Base-by-base conservation (phyloP, 2,888 invertebrate species). In the Nycteola revayana region DNA sequence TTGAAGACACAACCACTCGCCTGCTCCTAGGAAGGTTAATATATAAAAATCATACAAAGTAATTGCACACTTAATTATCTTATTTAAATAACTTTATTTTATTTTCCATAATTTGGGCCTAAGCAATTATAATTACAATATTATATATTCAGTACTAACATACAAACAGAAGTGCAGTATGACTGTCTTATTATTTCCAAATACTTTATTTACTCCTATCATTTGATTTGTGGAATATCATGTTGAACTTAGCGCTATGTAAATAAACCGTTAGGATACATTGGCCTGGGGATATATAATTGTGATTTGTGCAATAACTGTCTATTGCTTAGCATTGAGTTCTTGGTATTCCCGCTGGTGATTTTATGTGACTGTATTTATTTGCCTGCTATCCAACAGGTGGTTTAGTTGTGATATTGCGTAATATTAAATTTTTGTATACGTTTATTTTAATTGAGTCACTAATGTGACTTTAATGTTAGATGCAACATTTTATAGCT, bases 391-490 rank as follows among this genome's bases (percentile, higher is more conserved):
- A 34, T 41, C 27, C 28, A 52, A 49, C 75, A 66, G 84, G 78
- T 58, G 60, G 68, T 85, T 87, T 81, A 85, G 87, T 88, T 88
- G 88, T 88, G 88, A 88, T 88, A 88, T 87, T 78, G 82, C 70
- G 71, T 83, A 83, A 80, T 78, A 61, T 82, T 70, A 83, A 78
- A 67, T 71, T 80, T 83, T 83, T 76, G 87, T 88, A 88, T 88
- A 88, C 87, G 87, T 87, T 87, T 83, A 80, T 71, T 78, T 83
- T 82, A 76, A 76, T 43, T 46, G 41, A 66, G 86, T 87, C 84
- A 75, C 69, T 40, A 32, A 32, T 49, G 77, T 85, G 87, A 86
- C 85, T 72, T 78, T 83, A 86, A 85, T 84, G 32, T 78, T 81
- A 78, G 71, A 70, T 66, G 69, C 75, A 66, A 72, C 73, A 74